Evolutionary conservation across 2,888 invertebrate genomes (phyloP).

Genomic region (Andrena camellia): DNA sequence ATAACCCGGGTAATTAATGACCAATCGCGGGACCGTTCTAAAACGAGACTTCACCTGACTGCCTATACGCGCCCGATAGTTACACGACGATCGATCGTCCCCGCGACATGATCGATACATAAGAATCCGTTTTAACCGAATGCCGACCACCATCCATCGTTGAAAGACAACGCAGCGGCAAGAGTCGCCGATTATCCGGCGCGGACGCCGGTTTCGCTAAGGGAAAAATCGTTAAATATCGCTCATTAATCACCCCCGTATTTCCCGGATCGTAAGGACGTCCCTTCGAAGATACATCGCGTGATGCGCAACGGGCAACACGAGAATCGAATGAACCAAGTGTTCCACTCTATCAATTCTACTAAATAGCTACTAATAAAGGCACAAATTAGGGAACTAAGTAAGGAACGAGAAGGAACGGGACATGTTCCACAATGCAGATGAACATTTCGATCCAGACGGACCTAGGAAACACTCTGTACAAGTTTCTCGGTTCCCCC

Average conservation of each 20-base stretch:
- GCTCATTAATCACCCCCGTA: slow-evolving; percentile 31
- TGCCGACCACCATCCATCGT: slow-evolving; percentile 43
- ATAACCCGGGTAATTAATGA: slow-evolving; percentile 71
- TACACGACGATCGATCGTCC: slow-evolving; percentile 58
- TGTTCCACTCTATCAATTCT: too few relatives aligned
- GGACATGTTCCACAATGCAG: too few relatives aligned
- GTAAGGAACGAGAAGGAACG: not conserved
- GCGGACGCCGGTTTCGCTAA: not conserved
- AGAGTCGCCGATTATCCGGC: slow-evolving; percentile 19
- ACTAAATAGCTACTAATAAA: not conserved
- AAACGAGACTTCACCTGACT: slow-evolving; percentile 54
- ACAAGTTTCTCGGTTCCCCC: not conserved
- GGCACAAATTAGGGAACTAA: not conserved
- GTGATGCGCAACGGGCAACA: not conserved
- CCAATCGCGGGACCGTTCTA: slow-evolving; percentile 58
- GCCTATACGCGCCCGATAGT: slow-evolving; percentile 50
- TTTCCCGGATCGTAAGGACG: slow-evolving; percentile 19
- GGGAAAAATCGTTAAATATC: slow-evolving; percentile 10
- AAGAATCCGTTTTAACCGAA: slow-evolving; percentile 41
- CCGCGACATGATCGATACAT: slow-evolving; percentile 60
- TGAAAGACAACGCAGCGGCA: slow-evolving; percentile 33
- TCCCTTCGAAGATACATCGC: not conserved
- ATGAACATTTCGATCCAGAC: not conserved
- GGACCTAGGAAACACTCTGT: not conserved
- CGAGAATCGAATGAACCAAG: not conserved